These are phyloP conservation scores for Fregetta grallaria DNA, from an alignment of 2,113 vertebrate species.

Conservation along the genomic window DNA sequence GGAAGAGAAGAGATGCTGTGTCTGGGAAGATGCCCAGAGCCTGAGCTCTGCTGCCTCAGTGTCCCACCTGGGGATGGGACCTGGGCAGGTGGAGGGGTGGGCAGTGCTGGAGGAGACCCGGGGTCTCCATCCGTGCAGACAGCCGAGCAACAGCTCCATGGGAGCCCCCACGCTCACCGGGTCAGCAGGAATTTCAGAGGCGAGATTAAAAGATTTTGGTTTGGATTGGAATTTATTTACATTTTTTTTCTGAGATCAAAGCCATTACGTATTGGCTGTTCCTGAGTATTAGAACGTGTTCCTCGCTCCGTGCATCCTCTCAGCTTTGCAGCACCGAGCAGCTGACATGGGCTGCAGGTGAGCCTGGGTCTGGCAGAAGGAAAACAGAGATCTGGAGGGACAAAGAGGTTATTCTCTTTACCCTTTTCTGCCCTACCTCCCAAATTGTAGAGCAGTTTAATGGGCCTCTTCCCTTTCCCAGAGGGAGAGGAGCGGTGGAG, in stretches of 20 bases:
- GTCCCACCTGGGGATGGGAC: background rate
- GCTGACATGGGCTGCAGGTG: background rate
- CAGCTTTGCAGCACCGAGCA: background rate
- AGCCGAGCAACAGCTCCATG: fast-evolving
- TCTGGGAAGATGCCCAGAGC: background rate
- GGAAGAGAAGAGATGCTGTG: fast-evolving
- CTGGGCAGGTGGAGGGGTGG: background rate
- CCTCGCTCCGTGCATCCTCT: background rate
- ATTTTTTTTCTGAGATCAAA: background rate
- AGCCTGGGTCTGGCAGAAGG: background rate
- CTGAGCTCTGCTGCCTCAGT: too few relatives aligned
- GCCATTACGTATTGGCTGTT: background rate
- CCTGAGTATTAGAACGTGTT: background rate
- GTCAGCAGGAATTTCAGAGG: background rate
- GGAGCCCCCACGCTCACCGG: background rate
- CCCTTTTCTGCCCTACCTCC: background rate
- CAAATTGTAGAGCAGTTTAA: background rate
- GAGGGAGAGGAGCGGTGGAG: background rate
- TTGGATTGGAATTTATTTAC: background rate
- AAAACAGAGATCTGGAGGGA: background rate
- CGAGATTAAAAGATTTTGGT: background rate
- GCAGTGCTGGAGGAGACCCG: background rate
- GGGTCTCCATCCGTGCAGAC: background rate
- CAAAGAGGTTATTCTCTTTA: background rate
- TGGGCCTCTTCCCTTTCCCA: background rate